Evolutionary conservation across 2,888 invertebrate genomes (phyloP), one percentile per base, ranked within the genome.

Genomic region (Melanostoma mellinum): DNA sequence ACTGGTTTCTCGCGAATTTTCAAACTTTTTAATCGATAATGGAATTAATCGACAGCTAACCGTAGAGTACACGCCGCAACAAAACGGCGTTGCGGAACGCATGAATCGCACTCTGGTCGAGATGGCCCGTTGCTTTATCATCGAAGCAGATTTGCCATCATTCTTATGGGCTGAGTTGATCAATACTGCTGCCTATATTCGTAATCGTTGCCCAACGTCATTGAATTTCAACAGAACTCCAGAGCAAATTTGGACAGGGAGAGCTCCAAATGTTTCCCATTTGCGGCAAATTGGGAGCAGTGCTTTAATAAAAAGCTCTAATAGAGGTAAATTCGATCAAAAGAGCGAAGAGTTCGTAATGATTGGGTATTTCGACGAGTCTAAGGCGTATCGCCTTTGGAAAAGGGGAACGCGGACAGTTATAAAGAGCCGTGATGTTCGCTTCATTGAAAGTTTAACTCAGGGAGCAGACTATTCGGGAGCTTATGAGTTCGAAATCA

Each of bases 101-200:
- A 20, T 20, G 20, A 20, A 20, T 20, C 20, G 20, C 20, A 20
- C 20, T 20, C 3, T 52, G 10, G 50, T 52, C 20, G 53, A 53
- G 35, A 33, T 53, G 53, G 35, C 33, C 6, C 32, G 33, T 32
- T 78, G 86, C 8, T 86, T 89, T 79, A 48, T 89, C 30, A 48
- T 82, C 0, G 71, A 87, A n/a, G 65, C 82, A 44, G 68, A 76
- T 8, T 42, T 87, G 5, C 87, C 36, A 87, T 88, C 68, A 42
- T 38, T 74, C 10, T 56, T 86, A n/a, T 86, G 86, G 53, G 86
- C 65, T 30, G 80, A 81, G 5, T 74, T 72, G n/a, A 36, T 67
- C 4, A 56, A 71, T 3, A 85, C 77, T 52, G 52, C 78, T 8
- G 72, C 44, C 20, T 72, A 69, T 32, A 52, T 69, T 48, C 53